Evolutionary conservation across 2,888 invertebrate genomes (phyloP).

Genomic region (Panorpa germanica): DNA sequence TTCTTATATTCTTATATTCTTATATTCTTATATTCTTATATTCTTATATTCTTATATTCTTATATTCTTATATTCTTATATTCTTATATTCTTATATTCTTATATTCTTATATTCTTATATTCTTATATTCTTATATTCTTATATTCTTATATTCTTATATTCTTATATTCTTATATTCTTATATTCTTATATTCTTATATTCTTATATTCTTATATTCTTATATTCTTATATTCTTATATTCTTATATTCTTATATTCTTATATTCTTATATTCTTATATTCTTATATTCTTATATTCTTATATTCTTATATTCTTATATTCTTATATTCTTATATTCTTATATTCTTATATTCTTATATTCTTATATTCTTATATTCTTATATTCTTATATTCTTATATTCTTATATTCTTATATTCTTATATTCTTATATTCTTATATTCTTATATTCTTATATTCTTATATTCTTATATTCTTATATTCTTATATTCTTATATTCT

Average conservation of each 20-base stretch:
- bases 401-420: too few species aligned
- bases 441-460: not conserved
- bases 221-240: constrained; percentile 1
- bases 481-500: constrained; percentile 2
- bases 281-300: not conserved
- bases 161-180: not conserved
- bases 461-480: constrained; percentile 2
- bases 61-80: constrained; percentile 1
- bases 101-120: constrained; percentile 1
- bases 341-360: constrained; percentile 2
- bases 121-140: not conserved
- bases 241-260: constrained; percentile 1
- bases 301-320: too few species aligned
- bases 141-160: not conserved
- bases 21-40: constrained; percentile 1
- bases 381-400: not conserved
- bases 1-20: constrained; percentile 1
- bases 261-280: not conserved
- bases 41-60: not conserved
- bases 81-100: not conserved
- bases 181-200: constrained; percentile 1
- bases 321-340: too few species aligned
- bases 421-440: constrained; percentile 2
- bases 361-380: too few species aligned
- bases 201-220: not conserved